Evolutionary conservation across 2,113 vertebrate species (phyloP).

Genomic region (Hydrolagus affinis): DNA sequence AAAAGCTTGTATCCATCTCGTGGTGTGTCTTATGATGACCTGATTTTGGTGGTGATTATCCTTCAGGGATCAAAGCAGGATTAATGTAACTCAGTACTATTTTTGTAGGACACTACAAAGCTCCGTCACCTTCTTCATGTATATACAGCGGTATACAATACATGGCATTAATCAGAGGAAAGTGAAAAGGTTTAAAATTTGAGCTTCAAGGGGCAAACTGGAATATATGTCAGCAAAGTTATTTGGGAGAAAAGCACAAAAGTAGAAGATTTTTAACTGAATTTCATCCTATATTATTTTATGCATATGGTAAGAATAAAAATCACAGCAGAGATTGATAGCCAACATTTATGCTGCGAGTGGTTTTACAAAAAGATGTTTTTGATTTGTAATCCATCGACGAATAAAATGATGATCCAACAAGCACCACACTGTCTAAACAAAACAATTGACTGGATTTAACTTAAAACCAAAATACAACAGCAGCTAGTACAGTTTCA

Average conservation of each 20-base stretch:
- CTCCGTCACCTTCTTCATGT: background rate
- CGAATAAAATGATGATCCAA: conserved; percentile 2
- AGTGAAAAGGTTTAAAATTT: background rate
- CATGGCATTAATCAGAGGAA: background rate
- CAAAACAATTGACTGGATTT: background rate
- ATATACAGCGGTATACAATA: background rate
- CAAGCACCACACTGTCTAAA: background rate
- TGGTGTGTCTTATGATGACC: conserved; percentile 33
- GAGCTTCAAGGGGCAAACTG: background rate
- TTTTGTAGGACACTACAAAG: conserved; percentile 21
- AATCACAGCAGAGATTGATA: background rate
- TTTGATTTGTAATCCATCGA: background rate
- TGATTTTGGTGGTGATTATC: conserved; percentile 34
- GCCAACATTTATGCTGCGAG: background rate
- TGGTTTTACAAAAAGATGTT: background rate
- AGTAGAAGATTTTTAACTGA: background rate
- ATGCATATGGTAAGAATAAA: background rate
- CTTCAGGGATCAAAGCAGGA: conserved; percentile 37
- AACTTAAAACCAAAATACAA: background rate
- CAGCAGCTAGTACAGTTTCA: background rate
- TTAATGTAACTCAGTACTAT: conserved; percentile 33
- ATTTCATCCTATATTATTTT: background rate
- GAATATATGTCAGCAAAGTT: background rate
- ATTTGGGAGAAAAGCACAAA: background rate
- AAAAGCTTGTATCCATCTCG: conserved; percentile 30